phyloP scores from a whole-genome alignment of 2,888 invertebrate species.

The Cylloceria caligata region DNA sequence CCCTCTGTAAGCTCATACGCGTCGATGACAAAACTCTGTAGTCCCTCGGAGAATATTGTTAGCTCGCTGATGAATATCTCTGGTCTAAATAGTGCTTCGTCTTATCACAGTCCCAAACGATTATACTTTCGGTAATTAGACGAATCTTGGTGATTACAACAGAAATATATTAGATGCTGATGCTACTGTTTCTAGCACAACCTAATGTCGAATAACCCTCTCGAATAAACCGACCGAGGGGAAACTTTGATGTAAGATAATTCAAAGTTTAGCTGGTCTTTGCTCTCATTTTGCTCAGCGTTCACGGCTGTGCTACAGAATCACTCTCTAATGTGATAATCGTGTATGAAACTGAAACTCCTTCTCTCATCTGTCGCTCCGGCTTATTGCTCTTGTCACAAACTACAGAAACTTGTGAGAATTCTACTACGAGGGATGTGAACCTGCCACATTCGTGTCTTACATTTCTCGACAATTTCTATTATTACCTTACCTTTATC shows the following conservation, averaged over 20 bases:
- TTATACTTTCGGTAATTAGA: not conserved
- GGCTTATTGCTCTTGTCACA: conserved; percentile 29
- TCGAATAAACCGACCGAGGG: conserved; percentile 24
- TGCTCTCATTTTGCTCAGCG: conserved; percentile 11
- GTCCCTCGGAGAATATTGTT: no score
- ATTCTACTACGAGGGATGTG: not conserved
- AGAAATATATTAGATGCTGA: conserved; percentile 12
- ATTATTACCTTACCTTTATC: not conserved
- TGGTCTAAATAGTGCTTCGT: not conserved
- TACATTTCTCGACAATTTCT: not conserved
- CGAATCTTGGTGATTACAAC: not conserved
- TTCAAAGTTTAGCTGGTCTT: conserved; percentile 33
- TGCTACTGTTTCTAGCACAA: not conserved
- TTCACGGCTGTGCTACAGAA: conserved; percentile 4
- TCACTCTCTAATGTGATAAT: conserved; percentile 44
- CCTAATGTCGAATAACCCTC: not conserved
- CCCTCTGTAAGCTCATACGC: not conserved
- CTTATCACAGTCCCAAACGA: not conserved
- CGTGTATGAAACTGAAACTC: conserved; percentile 51
- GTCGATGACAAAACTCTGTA: no score
- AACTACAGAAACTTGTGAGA: conserved; percentile 44
- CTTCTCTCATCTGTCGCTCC: conserved; percentile 24
- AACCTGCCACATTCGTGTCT: not conserved
- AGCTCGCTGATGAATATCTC: no score
- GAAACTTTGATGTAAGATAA: conserved; percentile 28